Base-by-base conservation (phyloP, 2,888 invertebrate genomes). In the Willowsia nigromaculata region DNA sequence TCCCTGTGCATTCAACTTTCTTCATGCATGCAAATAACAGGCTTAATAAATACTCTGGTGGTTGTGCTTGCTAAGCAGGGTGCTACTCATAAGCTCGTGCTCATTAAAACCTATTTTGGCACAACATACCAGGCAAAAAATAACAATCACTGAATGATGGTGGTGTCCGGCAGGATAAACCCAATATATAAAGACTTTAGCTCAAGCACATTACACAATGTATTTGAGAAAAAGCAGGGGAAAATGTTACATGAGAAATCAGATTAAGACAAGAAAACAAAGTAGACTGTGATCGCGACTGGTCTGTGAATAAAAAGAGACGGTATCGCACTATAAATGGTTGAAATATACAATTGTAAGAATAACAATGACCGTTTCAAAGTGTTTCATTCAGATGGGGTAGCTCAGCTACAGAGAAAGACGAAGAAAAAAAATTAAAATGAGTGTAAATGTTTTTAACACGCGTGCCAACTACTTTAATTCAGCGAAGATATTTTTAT, bases 31-130 rank as follows among this genome's bases (percentile, higher is more conserved):
- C 22, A 40, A 40, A 22, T 5, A 18, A 18, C 25, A 7, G 27
- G 30, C 30, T 15, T 18, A 62, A 30, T 30, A 62, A 74, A 47
- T 47, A 25, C n/a, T 43, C 50, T 50, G 27, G 50, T 43, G 50
- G 15, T 76, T 27, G 1, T 76, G 47, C 15, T 50, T 43, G 59
- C 9, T 30, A 62, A 33, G 33, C 56, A 74, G 74, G 25, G 74
- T 78, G 85, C 43, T 62, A 15, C 74, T 56, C 59, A 33, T 27
- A 43, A 43, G 50, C 80, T 80, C 80, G 68, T 86, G 81, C 87
- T 87, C 87, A 87, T 87, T 87, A 87, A 81, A 87, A 74, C 74
- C 68, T 30, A 71, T 87, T 87, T 87, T 81, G 87, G 87, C 82
- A 82, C 71, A 47, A 43, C 15, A 11, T 13, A 80, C 80, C 43